phyloP scores from a whole-genome alignment of 1,140 invertebrate species.

The Colletes latitarsis region DNA sequence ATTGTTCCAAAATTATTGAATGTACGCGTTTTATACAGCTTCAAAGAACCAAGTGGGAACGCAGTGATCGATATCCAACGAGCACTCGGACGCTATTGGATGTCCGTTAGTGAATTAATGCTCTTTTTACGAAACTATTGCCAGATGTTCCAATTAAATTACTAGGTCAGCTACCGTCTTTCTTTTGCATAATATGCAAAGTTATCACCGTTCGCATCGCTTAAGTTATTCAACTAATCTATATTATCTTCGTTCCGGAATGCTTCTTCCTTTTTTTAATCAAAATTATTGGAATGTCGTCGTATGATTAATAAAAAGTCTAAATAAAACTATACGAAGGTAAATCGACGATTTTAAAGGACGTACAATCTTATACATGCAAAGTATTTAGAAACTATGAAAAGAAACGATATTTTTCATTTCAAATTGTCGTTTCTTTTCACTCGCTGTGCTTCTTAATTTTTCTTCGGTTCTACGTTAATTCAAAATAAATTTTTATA shows the following conservation, averaged over 20 bases:
- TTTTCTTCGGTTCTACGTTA: too few species aligned
- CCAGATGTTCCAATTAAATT: slow-evolving; percentile 30
- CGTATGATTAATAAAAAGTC: not conserved
- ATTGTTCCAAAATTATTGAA: slow-evolving; percentile 40
- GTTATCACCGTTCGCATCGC: not conserved
- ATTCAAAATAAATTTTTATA: too few species aligned
- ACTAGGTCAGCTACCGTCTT: not conserved
- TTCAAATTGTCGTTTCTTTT: too few species aligned
- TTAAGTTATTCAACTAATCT: not conserved
- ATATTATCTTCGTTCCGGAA: not conserved
- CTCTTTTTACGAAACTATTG: slow-evolving; percentile 12
- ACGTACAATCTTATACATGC: not conserved
- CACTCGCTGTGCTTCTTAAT: too few species aligned
- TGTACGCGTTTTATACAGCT: slow-evolving; percentile 46
- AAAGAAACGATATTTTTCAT: too few species aligned
- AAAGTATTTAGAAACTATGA: too few species aligned
- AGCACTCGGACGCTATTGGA: slow-evolving; percentile 66
- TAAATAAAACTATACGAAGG: not conserved
- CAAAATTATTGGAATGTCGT: not conserved
- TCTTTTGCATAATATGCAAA: slow-evolving; percentile 8
- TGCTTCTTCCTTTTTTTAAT: not conserved
- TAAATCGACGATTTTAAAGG: not conserved
- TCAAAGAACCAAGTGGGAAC: slow-evolving; percentile 56
- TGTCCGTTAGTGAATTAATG: slow-evolving; percentile 53
- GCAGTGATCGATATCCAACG: slow-evolving; percentile 63